phyloP scores from a whole-genome alignment of 2,888 invertebrate species.

The Chrysina gloriosa region DNA sequence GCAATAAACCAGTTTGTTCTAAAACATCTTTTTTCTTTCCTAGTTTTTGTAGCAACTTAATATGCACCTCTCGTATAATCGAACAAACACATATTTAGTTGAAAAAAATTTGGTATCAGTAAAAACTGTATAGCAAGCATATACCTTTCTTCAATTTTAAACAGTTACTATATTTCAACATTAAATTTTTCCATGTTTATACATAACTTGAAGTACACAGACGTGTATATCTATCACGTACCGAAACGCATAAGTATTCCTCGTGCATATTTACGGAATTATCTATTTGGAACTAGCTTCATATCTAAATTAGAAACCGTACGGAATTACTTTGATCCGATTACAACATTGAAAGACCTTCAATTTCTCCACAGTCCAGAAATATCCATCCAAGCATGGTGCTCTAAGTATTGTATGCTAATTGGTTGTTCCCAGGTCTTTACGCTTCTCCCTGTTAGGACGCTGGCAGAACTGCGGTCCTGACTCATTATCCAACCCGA shows the following conservation, averaged over 20 bases:
- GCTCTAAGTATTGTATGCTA: constrained; percentile 58
- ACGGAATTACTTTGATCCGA: constrained; percentile 44
- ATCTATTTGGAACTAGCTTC: constrained; percentile 26
- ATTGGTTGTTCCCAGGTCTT: constrained; percentile 56
- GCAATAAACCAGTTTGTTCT: no score
- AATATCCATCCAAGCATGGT: constrained; percentile 51
- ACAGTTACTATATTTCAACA: no score
- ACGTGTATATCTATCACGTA: not conserved
- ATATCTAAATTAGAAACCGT: constrained; percentile 40
- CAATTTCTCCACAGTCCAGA: constrained; percentile 47
- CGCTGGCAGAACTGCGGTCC: constrained; percentile 54
- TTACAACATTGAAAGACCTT: constrained; percentile 48
- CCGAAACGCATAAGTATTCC: no score
- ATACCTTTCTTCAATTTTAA: no score
- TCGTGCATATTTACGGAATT: not conserved
- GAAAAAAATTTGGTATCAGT: no score
- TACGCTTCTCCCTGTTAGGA: constrained; percentile 54
- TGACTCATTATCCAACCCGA: constrained; percentile 55
- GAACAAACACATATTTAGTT: no score
- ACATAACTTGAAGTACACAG: not conserved
- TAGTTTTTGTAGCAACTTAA: no score
- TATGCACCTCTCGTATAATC: no score
- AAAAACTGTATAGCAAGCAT: no score
- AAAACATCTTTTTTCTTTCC: no score
- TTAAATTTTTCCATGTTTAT: no score